These are phyloP conservation scores for Sebastolobus alascanus DNA, from an alignment of 2,797 vertebrate species.

Conservation along the genomic window DNA sequence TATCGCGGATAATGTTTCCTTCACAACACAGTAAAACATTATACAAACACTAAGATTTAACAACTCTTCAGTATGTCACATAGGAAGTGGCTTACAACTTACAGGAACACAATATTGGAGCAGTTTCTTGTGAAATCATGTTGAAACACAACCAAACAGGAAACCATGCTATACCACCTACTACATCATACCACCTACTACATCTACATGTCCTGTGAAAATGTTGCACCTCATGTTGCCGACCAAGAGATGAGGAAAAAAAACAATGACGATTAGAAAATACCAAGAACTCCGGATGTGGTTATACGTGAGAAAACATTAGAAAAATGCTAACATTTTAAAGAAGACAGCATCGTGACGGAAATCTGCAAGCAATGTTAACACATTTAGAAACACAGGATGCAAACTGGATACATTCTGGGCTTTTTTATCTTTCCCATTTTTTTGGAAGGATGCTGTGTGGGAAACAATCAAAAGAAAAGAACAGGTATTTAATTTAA, in stretches of 20 bases:
- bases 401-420: conserved; percentile 38
- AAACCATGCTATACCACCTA: conserved; percentile 35
- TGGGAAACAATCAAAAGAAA: neutral
- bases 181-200: too few relatives aligned
- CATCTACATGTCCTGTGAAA: neutral
- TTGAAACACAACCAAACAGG: conserved; percentile 43
- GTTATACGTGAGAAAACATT: neutral
- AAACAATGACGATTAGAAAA: neutral
- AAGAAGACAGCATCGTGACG: neutral
- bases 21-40: neutral
- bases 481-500: conserved; percentile 47
- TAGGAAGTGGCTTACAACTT: conserved; percentile 44
- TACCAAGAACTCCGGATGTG: conserved; percentile 9
- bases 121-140: conserved; percentile 18
- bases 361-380: neutral
- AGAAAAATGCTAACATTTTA: neutral
- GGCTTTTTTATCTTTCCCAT: conserved; percentile 22
- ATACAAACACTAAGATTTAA: neutral
- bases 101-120: neutral
- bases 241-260: neutral
- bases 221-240: neutral
- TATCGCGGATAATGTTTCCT: too few relatives aligned
- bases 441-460: conserved; percentile 51
- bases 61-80: neutral
- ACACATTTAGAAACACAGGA: conserved; percentile 10